Evolutionary conservation across 2,888 invertebrate species (phyloP).

Genomic region (Ectemnius lituratus): DNA sequence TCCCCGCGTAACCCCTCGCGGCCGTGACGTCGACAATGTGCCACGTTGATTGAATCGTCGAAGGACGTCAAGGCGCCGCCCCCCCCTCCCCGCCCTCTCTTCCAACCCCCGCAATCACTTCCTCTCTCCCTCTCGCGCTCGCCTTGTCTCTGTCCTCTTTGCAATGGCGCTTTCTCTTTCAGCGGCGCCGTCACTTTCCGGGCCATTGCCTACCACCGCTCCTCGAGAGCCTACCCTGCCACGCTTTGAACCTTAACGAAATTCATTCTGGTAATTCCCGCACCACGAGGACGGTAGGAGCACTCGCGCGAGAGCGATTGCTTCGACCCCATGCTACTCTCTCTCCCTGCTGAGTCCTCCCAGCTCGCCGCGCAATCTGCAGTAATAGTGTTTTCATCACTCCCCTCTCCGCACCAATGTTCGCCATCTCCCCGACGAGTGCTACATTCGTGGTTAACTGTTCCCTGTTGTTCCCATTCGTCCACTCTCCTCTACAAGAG

Average conservation of each 20-base stretch:
- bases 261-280: conserved; percentile 43
- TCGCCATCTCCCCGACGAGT: too few relatives aligned
- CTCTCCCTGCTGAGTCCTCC: neutral
- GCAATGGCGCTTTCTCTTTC: conserved; percentile 6
- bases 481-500: too few relatives aligned
- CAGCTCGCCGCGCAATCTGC: conserved; percentile 1
- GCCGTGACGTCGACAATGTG: conserved; percentile 62
- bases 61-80: conserved; percentile 55
- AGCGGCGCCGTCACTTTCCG: conserved; percentile 30
- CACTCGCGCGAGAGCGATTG: conserved; percentile 38
- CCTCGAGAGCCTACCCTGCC: conserved; percentile 15
- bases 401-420: neutral
- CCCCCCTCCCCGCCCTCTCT: conserved; percentile 16
- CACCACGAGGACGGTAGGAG: conserved; percentile 13
- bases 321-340: conserved; percentile 4
- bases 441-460: too few relatives aligned
- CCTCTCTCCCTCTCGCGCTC: conserved; percentile 17
- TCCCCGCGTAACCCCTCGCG: neutral
- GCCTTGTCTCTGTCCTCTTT: conserved; percentile 7
- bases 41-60: conserved; percentile 69
- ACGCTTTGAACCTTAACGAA: conserved; percentile 39
- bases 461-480: too few relatives aligned
- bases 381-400: conserved; percentile 15
- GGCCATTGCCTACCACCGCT: conserved; percentile 30
- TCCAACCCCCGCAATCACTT: neutral